These are phyloP conservation scores for Diplodus sargus DNA, from an alignment of 2,797 vertebrate species.

Conservation along the genomic window DNA sequence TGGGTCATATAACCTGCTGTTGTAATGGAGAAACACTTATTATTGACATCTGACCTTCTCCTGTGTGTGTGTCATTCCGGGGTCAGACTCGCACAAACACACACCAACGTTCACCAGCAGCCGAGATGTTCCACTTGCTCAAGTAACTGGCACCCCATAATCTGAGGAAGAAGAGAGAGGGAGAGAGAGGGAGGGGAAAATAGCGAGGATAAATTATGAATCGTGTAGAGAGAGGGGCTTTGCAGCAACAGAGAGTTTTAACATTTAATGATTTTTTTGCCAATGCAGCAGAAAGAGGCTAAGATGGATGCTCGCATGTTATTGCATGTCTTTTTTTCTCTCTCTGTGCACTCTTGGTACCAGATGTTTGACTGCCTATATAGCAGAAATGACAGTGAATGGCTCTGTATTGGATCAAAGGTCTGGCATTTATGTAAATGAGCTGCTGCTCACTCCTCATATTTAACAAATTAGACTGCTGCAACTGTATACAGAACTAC, in stretches of 20 bases:
- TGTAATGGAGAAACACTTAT: constrained; percentile 44
- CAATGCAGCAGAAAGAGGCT: constrained; percentile 73
- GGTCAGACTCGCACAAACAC: constrained; percentile 16
- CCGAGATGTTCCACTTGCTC: constrained; percentile 55
- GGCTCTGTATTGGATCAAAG: constrained; percentile 29
- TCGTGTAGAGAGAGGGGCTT: constrained; percentile 80
- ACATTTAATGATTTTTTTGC: constrained; percentile 83
- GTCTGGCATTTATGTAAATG: constrained; percentile 29
- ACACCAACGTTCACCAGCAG: constrained; percentile 35
- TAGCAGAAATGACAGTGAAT: constrained; percentile 11
- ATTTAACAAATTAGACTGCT: constrained; percentile 29
- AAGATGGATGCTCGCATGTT: constrained; percentile 74
- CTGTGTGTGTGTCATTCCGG: constrained; percentile 38
- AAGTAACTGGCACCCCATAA: constrained; percentile 53
- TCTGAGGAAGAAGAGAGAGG: constrained; percentile 30
- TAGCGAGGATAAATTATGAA: constrained; percentile 83
- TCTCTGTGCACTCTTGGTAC: neutral
- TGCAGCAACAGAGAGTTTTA: constrained; percentile 86
- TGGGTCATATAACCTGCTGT: constrained; percentile 42
- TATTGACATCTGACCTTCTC: constrained; percentile 58
- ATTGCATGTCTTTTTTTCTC: constrained; percentile 47
- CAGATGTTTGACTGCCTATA: neutral
- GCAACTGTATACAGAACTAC: constrained; percentile 39
- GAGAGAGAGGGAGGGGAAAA: constrained; percentile 45
- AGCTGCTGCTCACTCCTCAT: constrained; percentile 18